Base-by-base conservation (phyloP, 2,888 invertebrate species). In the Drosophila setosimentum region DNA sequence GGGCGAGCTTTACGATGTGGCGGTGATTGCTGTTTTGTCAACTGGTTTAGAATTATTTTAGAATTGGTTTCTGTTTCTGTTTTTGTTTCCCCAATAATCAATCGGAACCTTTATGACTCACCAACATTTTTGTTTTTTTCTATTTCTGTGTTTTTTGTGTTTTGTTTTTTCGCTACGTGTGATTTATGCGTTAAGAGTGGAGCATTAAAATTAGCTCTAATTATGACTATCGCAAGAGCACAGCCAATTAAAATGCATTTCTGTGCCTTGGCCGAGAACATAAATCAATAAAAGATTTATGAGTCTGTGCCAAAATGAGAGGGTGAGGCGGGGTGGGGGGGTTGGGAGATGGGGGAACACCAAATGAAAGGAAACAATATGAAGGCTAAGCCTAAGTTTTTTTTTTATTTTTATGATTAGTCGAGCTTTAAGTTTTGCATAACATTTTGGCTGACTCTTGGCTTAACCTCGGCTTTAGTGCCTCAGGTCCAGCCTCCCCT, bases 201-300 rank as follows among this genome's bases (percentile, higher is more conserved):
- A 70, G 54, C 83, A 70, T 86, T 90, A 89, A 87, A 91, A 87
- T 87, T 87, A 87, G 90, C 80, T 85, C 91, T 87, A 87, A 87
- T 87, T 87, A 87, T 87, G 89, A 90, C 76, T 80, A 80, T 91
- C 83, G 76, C 70, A 62, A 61, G 70, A 76, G 70, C 69, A 62
- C 68, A 72, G 79, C 77, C 91, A 91, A 90, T 91, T 87, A 91
- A 87, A 87, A 86, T 89, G 84, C 81, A 88, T 91, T 91, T 77
- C 72, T 55, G 33, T 77, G 69, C 37, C 58, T 51, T 67, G 79
- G 42, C 55, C 78, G 54, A 68, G 68, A 67, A 64, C 87, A 87
- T 87, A 87, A 87, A 87, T 87, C 87, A 87, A 87, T 87, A 76
- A 73, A 89, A 86, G 87, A 87, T 87, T 87, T 87, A 87, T 87